Conservation (phyloP, 2,113 vertebrate species). For the Castor canadensis region DNA sequence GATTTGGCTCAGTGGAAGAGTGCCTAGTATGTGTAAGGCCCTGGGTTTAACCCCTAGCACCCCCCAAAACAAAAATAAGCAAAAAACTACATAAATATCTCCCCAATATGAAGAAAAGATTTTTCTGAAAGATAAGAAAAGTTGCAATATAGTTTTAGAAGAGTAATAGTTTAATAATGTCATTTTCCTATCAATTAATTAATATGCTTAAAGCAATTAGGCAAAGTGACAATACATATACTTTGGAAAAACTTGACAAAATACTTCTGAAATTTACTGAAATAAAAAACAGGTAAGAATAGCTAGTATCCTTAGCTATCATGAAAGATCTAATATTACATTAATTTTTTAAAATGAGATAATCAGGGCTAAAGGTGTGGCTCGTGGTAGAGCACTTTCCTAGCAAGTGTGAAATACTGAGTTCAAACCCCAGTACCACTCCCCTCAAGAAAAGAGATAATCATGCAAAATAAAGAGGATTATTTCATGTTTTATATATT, state of each 20-base stretch:
- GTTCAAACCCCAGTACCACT: too few relatives aligned
- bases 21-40: not conserved
- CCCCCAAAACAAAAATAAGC: too few relatives aligned
- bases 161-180: conserved; percentile 25
- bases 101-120: not conserved
- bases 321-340: not conserved
- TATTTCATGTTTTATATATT: not conserved
- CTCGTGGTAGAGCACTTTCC: too few relatives aligned
- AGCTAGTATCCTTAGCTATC: not conserved
- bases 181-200: not conserved
- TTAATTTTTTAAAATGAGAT: not conserved
- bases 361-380: too few relatives aligned
- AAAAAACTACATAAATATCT: not conserved
- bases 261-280: not conserved
- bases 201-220: not conserved
- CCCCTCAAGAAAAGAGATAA: not conserved
- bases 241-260: not conserved
- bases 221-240: not conserved
- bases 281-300: not conserved
- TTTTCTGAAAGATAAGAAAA: conserved; percentile 27
- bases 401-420: too few relatives aligned
- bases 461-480: not conserved
- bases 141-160: not conserved
- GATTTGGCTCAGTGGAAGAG: not conserved
- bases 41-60: not conserved